Conservation (phyloP, 2,113 vertebrate genomes). For the Perccottus glenii region DNA sequence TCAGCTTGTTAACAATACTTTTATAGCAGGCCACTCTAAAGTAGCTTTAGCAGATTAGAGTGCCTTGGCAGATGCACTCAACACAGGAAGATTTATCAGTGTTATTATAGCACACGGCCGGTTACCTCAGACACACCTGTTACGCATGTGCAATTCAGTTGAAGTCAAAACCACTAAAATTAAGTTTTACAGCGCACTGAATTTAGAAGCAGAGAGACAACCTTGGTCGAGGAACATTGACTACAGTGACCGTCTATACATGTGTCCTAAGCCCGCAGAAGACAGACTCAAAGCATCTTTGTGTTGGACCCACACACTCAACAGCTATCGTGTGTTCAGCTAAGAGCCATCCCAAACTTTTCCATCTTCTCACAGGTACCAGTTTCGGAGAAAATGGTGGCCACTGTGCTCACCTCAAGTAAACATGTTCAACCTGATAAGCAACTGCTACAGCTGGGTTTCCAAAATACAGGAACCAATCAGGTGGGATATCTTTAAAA, state of each 20-base stretch:
- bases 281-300: conserved; percentile 31
- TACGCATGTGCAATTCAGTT: neutral
- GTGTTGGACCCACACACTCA: neutral
- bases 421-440: conserved; percentile 89
- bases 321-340: neutral
- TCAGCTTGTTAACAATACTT: conserved; percentile 41
- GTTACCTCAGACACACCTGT: conserved; percentile 30
- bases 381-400: conserved; percentile 79
- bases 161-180: no score
- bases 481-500: conserved; percentile 75
- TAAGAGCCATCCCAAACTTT: conserved; percentile 12
- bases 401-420: conserved; percentile 58
- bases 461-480: conserved; percentile 85
- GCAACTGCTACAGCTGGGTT: conserved; percentile 88
- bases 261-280: conserved; percentile 12
- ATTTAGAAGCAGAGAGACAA: neutral
- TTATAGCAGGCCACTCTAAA: conserved; percentile 49
- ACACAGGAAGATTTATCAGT: conserved; percentile 23
- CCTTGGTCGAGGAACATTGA: conserved; percentile 10
- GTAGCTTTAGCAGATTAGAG: conserved; percentile 71
- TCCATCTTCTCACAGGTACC: conserved; percentile 56
- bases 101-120: conserved; percentile 35
- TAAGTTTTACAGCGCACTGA: neutral
- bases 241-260: conserved; percentile 35
- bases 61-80: conserved; percentile 59